A percentile compares a stretch with the other conserved stretches of the same genome.
These are phyloP conservation scores for Alitta virens DNA, from an alignment of 2,888 invertebrate genomes.

Conservation along the genomic window DNA sequence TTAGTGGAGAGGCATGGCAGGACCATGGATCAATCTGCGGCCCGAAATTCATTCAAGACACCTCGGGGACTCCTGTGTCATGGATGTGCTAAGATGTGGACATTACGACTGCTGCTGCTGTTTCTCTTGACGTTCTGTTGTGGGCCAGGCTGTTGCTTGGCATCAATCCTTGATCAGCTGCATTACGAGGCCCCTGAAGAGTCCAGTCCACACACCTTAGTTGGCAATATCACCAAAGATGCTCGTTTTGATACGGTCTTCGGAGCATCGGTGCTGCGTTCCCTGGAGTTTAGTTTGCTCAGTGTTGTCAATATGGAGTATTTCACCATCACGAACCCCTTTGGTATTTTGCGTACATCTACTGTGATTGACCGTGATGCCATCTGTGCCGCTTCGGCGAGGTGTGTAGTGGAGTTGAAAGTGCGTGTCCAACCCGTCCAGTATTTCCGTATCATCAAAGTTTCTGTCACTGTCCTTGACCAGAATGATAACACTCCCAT, in stretches of 20 bases:
- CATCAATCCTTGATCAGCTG: background rate
- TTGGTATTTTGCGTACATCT: constrained; percentile 22
- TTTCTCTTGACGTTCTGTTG: no score
- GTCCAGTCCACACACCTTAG: constrained; percentile 2
- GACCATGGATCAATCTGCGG: no score
- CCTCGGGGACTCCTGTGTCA: no score
- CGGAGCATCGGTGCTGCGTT: constrained; percentile 1
- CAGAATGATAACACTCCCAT: constrained; percentile 48
- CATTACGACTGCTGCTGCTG: no score
- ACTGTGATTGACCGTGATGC: constrained; percentile 21
- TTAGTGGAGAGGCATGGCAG: no score
- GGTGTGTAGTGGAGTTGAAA: constrained; percentile 21
- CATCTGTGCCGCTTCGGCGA: constrained; percentile 29
- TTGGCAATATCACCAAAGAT: constrained; percentile 15
- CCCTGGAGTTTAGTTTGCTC: constrained; percentile 14
- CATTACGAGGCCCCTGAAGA: constrained; percentile 19
- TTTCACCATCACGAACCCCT: constrained; percentile 13
- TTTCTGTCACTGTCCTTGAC: constrained; percentile 44
- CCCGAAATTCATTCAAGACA: no score
- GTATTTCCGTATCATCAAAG: constrained; percentile 34
- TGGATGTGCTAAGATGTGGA: no score
- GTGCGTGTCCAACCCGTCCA: constrained; percentile 25
- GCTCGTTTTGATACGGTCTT: constrained; percentile 6
- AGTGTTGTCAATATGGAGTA: constrained; percentile 1
- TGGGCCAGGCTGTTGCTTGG: background rate